Evolutionary conservation across 2,113 vertebrate genomes (phyloP), one percentile per base, ranked within the genome.

Genomic region (Hippocampus barbouri): DNA sequence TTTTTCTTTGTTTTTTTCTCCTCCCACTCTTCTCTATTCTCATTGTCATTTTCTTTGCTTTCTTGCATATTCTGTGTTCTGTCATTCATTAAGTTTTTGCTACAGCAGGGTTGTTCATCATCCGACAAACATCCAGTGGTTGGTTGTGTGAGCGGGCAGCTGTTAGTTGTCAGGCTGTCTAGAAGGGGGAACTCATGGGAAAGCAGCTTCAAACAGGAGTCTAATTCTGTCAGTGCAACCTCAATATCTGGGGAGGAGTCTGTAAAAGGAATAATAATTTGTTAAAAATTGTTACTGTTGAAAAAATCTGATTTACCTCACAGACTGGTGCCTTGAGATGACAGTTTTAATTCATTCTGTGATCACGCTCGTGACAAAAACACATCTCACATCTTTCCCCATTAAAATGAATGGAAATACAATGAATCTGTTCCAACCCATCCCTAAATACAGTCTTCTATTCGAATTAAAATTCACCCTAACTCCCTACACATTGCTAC

Each of bases 21-120:
- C 27, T 34, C 27, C 27, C 15, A 14, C 21, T 38, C 5, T 12
- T 7, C 15, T 18, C 27, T 34, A 18, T 66, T 60, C 0, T 25
- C 23, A 14, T 14, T 27, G 34, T 54, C 40, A 40, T 25, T 27
- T 27, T 51, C 30, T 16, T 3, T 41, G 8, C 40, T 21, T 25
- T 54, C 34, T 15, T 16, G 65, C 67, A 6, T 70, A 23, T 9
- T n/a, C 6, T 56, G 14, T 7, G 68, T 4, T 0, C 66, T 11
- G 3, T 72, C 16, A 2, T 83, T 56, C 0, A 30, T 69, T 62
- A 95, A 21, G 60, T 92, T 89, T 85, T 90, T 95, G 89, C 96
- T 98, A 83, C 96, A 97, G 83, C 95, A 96, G 0, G 96, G 96
- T 75, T 91, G 89, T 1, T 95, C 93, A 9, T 91, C 89, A 83